phyloP scores from a whole-genome alignment of 2,113 vertebrate species.

The Acinonyx jubatus region DNA sequence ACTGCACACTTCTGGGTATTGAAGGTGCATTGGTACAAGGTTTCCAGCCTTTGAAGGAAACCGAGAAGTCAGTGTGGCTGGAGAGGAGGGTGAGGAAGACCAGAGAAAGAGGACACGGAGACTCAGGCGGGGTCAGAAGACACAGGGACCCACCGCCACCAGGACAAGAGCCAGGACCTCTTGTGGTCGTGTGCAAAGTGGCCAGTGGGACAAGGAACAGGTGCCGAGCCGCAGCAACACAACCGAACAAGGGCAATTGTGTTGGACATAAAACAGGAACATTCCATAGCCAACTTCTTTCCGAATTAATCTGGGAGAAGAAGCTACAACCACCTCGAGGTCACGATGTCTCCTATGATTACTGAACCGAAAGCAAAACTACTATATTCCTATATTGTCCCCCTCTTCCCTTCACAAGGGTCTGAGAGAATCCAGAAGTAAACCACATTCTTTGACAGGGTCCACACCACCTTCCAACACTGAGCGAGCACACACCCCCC shows the following conservation, averaged over 20 bases:
- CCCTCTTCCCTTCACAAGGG: neutral
- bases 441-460: neutral
- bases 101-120: neutral
- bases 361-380: neutral
- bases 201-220: accelerated
- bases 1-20: neutral
- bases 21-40: neutral
- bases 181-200: accelerated
- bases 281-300: neutral
- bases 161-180: neutral
- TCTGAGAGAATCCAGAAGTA: neutral
- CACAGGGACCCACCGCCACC: accelerated
- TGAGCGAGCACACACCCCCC: neutral
- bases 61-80: neutral
- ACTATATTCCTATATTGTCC: neutral
- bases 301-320: neutral
- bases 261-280: neutral
- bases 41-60: neutral
- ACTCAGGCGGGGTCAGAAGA: accelerated
- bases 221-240: neutral
- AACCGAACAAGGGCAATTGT: neutral
- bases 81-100: neutral
- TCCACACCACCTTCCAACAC: neutral
- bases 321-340: neutral
- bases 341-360: neutral